Base-by-base conservation (phyloP, 2,888 invertebrate genomes). In the Watsonalla cultraria region DNA sequence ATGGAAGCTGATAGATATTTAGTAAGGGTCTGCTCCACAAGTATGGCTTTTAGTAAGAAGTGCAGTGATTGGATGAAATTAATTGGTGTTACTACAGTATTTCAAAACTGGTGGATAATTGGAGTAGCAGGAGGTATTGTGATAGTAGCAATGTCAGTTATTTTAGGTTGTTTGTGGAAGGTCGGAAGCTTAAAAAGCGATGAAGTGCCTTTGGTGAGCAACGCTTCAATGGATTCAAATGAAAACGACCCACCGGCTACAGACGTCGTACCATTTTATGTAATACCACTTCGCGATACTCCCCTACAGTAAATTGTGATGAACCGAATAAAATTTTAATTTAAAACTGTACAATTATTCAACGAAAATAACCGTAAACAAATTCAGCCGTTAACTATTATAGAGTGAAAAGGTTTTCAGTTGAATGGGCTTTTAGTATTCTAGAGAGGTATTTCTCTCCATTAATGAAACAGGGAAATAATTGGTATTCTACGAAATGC, bases 241-340 rank as follows among this genome's bases (percentile, higher is more conserved):
- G 83, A 82, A 55, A 81, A 74, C 46, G 84, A 84, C 11, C 79
- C 86, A 0, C 83, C 86, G 7, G 72, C 59, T 45, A 56, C 79
- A 52, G 82, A 83, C 65, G 80, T 78, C 53, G 68, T 72, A 39
- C 72, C 76, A 55, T 61, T 76, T 51, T 76, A 76, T 57, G 65
- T 70, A 9, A 66, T 78, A 60, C 68, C 71, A 54, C 60, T 76
- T 58, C 60, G 59, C 45, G 62, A 71, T 47, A 46, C 42, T 42
- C 42, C 42, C 11, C 11, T 42, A 11, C 11, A 42, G 11, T 42
- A 11, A 42, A 42, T 51, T 56, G 24, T 46, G 45, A 46, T 47
- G 51, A 37, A 51, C 48, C 39, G 47, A 45, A 46, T 15, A 45
- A 51, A 46, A 52, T 37, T 39, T 35, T 53, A 34, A 54, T 13